Evolutionary conservation across 2,888 invertebrate species (phyloP).

Genomic region (Dorcus parallelipipedus): DNA sequence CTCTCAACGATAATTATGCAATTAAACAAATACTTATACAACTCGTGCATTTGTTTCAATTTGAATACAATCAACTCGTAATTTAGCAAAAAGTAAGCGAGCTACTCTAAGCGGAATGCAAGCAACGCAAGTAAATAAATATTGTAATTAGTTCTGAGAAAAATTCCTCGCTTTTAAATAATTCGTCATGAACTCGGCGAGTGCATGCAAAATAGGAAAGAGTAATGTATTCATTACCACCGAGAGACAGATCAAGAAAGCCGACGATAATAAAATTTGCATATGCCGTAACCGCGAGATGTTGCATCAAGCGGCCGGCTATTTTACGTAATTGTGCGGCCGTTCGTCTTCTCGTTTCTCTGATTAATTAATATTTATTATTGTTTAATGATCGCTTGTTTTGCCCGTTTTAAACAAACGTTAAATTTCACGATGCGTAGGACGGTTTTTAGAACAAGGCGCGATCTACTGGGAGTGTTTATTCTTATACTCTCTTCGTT

Average conservation of each 20-base stretch:
- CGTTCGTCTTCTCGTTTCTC: conserved; percentile 1
- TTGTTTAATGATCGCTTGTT: conserved; percentile 3
- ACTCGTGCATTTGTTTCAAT: background rate
- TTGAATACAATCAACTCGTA: conserved; percentile 19
- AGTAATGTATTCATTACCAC: conserved; percentile 23
- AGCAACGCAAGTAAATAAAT: conserved; percentile 6
- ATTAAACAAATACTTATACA: no score
- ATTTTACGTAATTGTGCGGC: conserved; percentile 5
- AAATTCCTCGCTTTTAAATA: conserved; percentile 13
- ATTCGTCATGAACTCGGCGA: conserved; percentile 16
- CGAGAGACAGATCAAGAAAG: conserved; percentile 24
- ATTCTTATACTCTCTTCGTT: no score
- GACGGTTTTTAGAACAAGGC: no score
- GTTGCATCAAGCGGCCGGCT: conserved; percentile 11
- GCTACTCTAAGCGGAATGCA: conserved; percentile 6
- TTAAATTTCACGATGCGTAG: no score
- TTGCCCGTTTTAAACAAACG: background rate
- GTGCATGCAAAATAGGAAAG: conserved; percentile 24
- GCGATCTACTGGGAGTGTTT: no score
- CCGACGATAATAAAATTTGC: conserved; percentile 26
- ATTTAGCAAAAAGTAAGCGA: conserved; percentile 3
- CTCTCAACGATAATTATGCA: no score
- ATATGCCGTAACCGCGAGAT: conserved; percentile 16
- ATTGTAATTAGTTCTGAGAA: conserved; percentile 15
- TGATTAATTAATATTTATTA: conserved; percentile 9